Percentiles rank a stretch among this genome's conserved stretches.
phyloP scores from a whole-genome alignment of 1,140 invertebrate genomes.

The Paraescarpia echinospica region DNA sequence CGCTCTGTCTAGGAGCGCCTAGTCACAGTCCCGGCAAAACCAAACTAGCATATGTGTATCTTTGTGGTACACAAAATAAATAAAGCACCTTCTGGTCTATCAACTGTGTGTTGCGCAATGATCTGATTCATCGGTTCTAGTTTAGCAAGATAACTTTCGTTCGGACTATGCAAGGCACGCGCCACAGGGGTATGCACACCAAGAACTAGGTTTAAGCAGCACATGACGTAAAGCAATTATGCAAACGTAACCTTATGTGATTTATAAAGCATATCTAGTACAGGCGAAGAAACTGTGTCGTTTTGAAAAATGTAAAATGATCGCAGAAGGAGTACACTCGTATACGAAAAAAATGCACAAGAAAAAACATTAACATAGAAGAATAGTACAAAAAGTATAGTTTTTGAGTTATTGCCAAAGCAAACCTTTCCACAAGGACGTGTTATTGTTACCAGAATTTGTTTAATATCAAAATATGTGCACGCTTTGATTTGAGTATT shows the following conservation, averaged over 20 bases:
- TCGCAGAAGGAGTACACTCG: no score
- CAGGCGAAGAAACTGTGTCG: background rate
- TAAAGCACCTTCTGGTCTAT: background rate
- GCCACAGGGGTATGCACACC: background rate
- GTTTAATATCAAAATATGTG: background rate
- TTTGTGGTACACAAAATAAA: background rate
- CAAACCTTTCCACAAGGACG: background rate
- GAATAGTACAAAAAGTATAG: background rate
- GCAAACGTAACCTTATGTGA: background rate
- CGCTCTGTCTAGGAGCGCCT: background rate
- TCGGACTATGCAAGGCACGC: background rate
- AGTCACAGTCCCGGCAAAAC: background rate
- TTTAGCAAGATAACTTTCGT: background rate
- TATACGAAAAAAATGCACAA: no score
- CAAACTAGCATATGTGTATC: background rate
- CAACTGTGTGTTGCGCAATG: background rate
- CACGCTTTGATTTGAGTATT: background rate
- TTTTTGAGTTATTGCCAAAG: no score
- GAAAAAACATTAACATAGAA: background rate
- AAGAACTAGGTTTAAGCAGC: background rate
- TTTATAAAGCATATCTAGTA: background rate
- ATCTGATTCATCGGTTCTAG: background rate
- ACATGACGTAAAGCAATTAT: background rate
- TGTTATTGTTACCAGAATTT: background rate
- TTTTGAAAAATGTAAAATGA: background rate